Base-by-base conservation (phyloP, 1,140 invertebrate genomes). In the Solenopsis invicta region DNA sequence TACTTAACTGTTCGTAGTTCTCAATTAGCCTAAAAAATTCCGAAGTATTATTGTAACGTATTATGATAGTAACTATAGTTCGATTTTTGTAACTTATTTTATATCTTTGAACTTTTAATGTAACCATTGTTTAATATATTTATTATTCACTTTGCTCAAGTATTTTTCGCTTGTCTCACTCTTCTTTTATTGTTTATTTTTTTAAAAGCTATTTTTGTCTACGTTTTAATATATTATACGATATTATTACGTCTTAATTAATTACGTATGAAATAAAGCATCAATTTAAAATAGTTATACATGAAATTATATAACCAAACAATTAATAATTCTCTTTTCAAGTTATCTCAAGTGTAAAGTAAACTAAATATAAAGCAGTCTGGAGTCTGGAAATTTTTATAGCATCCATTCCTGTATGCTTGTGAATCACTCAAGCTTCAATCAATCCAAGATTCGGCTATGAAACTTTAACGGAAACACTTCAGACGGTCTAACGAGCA, bases 1-100 rank as follows among this genome's bases (percentile, higher is more conserved):
- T 87, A 89, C 85, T 84, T 74, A 78, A 89, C 21, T 76, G 50
- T 88, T 48, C 18, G 50, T 8, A 69, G 45, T 12, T 69, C 29
- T 34, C 13, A 54, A 69, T 54, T 56, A 52, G 21, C 3, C 8
- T 21, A 16, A 81, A 81, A 80, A 80, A 54, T 45, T 2, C 4
- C 21, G 21, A 16, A 54, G n/a, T 71, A 71, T 45, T 50, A 4
- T 45, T 64, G 34, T 21, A 64, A 24, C 21, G 34, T 21, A 64
- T 37, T 37, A 34, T 2, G 18, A 78, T 66, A 48, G 29, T 16
- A 75, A 59, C 2, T 45, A n/a, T n/a, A 34, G 0, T 13, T 34
- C 1, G 0, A 37, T 56, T 56, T 75, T 59, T 59, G 4, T 48
- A 48, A 50, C 2, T 71, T 71, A 37, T 41, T 37, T 41, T 5